Evolutionary conservation across 2,113 vertebrate species (phyloP).

Genomic region (Coptodon rendalli): DNA sequence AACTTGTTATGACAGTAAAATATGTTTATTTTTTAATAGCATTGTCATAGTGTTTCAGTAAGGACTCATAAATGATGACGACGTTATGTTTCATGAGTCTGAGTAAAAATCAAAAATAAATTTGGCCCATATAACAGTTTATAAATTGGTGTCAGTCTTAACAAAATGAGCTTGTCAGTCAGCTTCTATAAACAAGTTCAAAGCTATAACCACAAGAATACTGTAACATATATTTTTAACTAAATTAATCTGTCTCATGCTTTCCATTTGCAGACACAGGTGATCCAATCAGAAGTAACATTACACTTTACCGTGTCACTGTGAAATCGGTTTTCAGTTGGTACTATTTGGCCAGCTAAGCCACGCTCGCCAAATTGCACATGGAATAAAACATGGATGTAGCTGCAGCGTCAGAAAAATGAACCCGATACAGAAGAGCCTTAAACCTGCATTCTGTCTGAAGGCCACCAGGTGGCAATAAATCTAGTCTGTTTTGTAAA

Average conservation of each 20-base stretch:
- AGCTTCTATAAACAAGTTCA: neutral
- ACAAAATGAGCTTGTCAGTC: neutral
- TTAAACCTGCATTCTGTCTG: neutral
- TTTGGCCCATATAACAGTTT: neutral
- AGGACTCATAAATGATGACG: neutral
- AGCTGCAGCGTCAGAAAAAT: neutral
- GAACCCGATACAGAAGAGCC: neutral
- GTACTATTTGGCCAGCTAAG: neutral
- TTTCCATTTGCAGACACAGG: neutral
- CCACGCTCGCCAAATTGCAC: fast-evolving
- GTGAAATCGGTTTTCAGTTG: neutral
- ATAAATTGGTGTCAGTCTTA: neutral
- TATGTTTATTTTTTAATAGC: neutral
- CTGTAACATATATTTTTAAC: neutral
- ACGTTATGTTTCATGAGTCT: neutral
- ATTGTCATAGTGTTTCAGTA: neutral
- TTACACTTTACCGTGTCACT: neutral
- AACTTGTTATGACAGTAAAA: neutral
- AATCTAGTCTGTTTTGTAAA: neutral
- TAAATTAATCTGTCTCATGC: neutral
- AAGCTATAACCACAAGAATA: neutral
- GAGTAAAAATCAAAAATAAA: neutral
- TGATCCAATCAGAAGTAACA: neutral
- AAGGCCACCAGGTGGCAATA: neutral
- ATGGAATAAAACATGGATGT: neutral